phyloP scores from a whole-genome alignment of 2,113 vertebrate species.

The Xerus inauris region DNA sequence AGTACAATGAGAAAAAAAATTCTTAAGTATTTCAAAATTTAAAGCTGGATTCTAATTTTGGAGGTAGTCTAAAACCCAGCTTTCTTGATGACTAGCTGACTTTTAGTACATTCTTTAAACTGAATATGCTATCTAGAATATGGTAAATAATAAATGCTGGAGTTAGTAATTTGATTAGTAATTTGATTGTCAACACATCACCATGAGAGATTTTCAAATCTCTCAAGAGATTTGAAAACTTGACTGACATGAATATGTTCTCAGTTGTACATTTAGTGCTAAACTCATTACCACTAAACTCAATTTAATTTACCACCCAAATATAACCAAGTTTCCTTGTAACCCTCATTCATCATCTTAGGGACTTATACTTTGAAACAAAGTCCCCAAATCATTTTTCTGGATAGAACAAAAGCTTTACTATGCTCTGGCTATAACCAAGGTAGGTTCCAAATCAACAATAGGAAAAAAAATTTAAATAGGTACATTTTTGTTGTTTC shows the following conservation, averaged over 20 bases:
- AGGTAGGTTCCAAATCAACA: slow-evolving; percentile 35
- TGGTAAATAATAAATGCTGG: background rate
- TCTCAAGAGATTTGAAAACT: background rate
- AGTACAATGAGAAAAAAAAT: background rate
- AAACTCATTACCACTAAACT: background rate
- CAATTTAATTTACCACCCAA: background rate
- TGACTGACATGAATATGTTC: background rate
- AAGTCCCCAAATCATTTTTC: slow-evolving; percentile 6
- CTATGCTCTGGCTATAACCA: background rate
- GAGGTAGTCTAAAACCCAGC: background rate
- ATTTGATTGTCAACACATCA: background rate
- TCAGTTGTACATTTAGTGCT: background rate
- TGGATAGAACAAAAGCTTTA: background rate
- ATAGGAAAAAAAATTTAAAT: background rate
- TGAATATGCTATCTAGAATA: background rate
- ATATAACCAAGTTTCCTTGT: background rate
- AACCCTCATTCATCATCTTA: background rate
- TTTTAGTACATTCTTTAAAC: background rate
- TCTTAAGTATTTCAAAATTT: slow-evolving; percentile 1
- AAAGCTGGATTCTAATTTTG: background rate
- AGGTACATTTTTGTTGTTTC: slow-evolving; percentile 14
- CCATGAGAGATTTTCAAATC: no score
- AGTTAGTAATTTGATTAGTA: background rate
- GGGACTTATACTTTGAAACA: background rate
- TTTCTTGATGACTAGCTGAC: background rate